A percentile compares a stretch with the other conserved stretches of the same genome.
These are phyloP conservation scores for Acleris literana DNA, from an alignment of 2,888 invertebrate species.

Conservation along the genomic window DNA sequence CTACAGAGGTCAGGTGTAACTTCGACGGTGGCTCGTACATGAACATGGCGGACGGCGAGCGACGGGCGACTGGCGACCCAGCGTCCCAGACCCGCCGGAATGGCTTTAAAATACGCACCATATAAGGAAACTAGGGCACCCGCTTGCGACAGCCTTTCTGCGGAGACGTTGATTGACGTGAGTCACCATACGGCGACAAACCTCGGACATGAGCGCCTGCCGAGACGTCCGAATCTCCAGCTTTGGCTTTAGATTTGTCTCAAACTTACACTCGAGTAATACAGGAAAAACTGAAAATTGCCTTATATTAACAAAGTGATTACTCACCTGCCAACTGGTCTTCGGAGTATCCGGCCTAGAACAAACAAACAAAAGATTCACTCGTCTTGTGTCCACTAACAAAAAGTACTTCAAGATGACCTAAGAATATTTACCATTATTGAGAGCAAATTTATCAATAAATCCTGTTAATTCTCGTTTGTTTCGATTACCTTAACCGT, in stretches of 20 bases:
- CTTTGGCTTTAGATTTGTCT: neutral
- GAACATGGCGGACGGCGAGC: conserved; percentile 81
- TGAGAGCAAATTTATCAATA: conserved; percentile 2
- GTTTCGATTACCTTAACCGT: conserved; percentile 20
- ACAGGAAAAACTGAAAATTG: neutral
- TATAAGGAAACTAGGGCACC: conserved; percentile 84
- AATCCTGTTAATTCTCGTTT: conserved; percentile 21
- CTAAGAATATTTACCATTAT: conserved; percentile 28
- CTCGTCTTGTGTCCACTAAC: neutral
- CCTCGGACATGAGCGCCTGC: conserved; percentile 38
- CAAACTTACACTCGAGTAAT: neutral
- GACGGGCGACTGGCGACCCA: conserved; percentile 51
- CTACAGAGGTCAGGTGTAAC: conserved; percentile 89
- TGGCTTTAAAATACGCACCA: conserved; percentile 83
- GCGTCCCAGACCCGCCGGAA: conserved; percentile 50
- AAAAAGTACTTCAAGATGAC: neutral
- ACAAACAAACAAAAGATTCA: conserved; percentile 47
- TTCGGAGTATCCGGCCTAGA: conserved; percentile 93
- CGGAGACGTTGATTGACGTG: conserved; percentile 79
- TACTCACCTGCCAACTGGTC: conserved; percentile 96
- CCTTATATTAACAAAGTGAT: conserved; percentile 46
- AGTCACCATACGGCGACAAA: conserved; percentile 62
- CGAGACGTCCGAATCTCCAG: neutral
- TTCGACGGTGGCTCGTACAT: conserved; percentile 89
- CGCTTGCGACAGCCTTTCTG: conserved; percentile 72